These are phyloP conservation scores for Drosophila maculinotata DNA, from an alignment of 2,888 invertebrate genomes.

Conservation along the genomic window DNA sequence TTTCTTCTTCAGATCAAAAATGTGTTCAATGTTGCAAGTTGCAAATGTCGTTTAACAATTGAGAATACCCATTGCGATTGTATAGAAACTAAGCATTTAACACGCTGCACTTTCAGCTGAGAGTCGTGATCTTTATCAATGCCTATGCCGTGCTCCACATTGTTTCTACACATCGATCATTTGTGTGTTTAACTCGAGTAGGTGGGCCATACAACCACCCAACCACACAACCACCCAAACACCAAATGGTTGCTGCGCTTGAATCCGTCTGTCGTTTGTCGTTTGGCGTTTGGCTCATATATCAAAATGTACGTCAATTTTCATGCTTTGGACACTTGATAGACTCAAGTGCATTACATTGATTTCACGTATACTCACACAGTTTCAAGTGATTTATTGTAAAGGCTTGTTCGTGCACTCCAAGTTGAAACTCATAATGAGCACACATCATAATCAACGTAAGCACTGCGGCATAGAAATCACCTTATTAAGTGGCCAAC, in stretches of 20 bases:
- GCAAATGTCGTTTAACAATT: no score
- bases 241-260: constrained; percentile 22
- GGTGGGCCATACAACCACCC: constrained; percentile 16
- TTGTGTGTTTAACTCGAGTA: constrained; percentile 40
- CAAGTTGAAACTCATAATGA: constrained; percentile 76
- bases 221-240: constrained; percentile 9
- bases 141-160: constrained; percentile 60
- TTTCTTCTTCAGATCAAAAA: no score
- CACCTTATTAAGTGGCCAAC: constrained; percentile 35
- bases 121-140: constrained; percentile 52
- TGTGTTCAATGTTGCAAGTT: no score
- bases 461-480: constrained; percentile 51
- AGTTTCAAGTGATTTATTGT: constrained; percentile 83
- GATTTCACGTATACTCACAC: constrained; percentile 77
- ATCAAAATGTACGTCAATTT: constrained; percentile 81
- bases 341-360: constrained; percentile 82
- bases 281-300: constrained; percentile 63
- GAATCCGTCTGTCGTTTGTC: constrained; percentile 10
- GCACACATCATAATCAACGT: constrained; percentile 59
- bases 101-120: constrained; percentile 37
- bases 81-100: constrained; percentile 12
- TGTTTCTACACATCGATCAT: constrained; percentile 64
- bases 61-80: no score
- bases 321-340: constrained; percentile 78
- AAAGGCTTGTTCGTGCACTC: constrained; percentile 81